These are phyloP conservation scores for Choristoneura rosaceana DNA, from an alignment of 2,888 invertebrate species.

Conservation along the genomic window DNA sequence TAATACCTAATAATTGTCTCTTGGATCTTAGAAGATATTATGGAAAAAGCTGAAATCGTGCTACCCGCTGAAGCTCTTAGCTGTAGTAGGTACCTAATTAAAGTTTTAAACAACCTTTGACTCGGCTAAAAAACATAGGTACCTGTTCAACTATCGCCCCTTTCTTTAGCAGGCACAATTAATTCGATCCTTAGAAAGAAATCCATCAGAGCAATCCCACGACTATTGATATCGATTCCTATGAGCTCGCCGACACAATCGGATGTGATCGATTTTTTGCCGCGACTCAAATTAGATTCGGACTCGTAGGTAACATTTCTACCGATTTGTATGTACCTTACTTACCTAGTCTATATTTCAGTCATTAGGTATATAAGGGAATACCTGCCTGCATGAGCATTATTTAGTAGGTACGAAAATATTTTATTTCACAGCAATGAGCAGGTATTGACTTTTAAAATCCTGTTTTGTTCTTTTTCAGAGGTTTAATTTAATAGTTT, in stretches of 20 bases:
- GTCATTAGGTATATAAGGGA: neutral
- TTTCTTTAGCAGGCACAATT: conserved; percentile 70
- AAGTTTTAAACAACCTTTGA: conserved; percentile 20
- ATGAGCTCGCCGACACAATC: conserved; percentile 74
- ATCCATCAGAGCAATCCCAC: conserved; percentile 60
- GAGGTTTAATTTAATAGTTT: too few species aligned
- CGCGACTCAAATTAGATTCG: conserved; percentile 77
- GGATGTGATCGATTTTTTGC: conserved; percentile 76
- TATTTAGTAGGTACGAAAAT: neutral
- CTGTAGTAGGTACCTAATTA: neutral
- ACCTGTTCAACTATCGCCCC: conserved; percentile 68
- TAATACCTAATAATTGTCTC: neutral
- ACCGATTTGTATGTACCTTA: conserved; percentile 33
- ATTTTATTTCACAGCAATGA: neutral
- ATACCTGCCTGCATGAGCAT: neutral
- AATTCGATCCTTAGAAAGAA: conserved; percentile 69
- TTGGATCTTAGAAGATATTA: neutral
- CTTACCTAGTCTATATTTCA: neutral
- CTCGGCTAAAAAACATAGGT: conserved; percentile 43
- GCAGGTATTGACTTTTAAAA: too few species aligned
- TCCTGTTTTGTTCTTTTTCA: too few species aligned
- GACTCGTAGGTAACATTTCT: conserved; percentile 61
- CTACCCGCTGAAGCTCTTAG: neutral
- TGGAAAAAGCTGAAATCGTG: neutral
- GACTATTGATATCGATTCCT: conserved; percentile 77